Base-by-base conservation (phyloP, 1,140 invertebrate genomes). In the Brachionus plicatilis region DNA sequence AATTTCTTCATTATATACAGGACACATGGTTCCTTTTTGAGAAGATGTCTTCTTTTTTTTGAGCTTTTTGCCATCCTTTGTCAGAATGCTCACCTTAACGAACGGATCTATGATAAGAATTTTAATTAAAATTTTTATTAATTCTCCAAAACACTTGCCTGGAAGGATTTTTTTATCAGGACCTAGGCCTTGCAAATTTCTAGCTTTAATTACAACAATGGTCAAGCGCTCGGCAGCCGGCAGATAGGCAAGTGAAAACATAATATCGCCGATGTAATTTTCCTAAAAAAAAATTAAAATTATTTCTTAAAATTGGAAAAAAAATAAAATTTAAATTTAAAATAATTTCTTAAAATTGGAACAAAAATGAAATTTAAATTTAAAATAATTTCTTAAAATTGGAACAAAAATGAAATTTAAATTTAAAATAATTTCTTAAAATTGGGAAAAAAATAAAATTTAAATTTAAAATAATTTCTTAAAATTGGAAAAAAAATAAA, bases 21-120 rank as follows among this genome's bases (percentile, higher is more conserved):
- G 97, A 90, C 96, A 97, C 78, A 97, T 91, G 3, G 97, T 99
- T 43, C 96, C 93, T 88, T 98, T 99, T 91, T 98, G 98, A 29
- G 99, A 96, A 88, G 98, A 96, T 0, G 97, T 99, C 91, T 99
- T 99, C 92, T 98, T 98, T 91, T 99, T 99, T 56, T 95, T 95
- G 86, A 99, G 95, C 84, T 96, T 93, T 88, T 98, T 96, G n/a
- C 95, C 94, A 89, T 99, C 97, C 24, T 68, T 68, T 89, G 94
- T 96, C 7, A 98, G 91, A 86, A 99, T 91, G 90, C 99, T 98
- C 87, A 99, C 96, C 89, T 99, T 99, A 3, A 99, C 96, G 86
- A 93, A 93, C 3, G 92, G 92, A 89, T 93, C 97, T 72, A 2
- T 11, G 2, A 11, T 47, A 43, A 43, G 90, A 90, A 60, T 20